Evolutionary conservation across 2,888 invertebrate species (phyloP), one percentile per base, ranked within the genome.

Genomic region (Thumatha senex): DNA sequence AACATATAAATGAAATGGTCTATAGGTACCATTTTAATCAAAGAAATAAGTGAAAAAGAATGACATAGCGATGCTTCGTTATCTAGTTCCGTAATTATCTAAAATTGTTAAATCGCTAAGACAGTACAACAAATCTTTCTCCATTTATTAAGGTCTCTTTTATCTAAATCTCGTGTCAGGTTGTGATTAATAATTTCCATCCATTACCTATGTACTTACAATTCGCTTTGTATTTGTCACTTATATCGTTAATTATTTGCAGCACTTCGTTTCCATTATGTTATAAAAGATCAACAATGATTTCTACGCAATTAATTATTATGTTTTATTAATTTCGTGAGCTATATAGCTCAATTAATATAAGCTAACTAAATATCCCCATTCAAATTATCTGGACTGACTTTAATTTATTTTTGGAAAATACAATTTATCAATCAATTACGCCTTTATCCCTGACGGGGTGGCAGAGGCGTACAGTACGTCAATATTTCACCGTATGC

Each of bases 191-290:
- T 66, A 68, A 56, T 54, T 55, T 55, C 50, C 61, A 66, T 55
- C 58, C 69, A 64, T 66, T 61, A 61, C 65, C 54, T 61, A 56
- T 56, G 54, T 58, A 58, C 54, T 64, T 65, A 65, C 61, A 64
- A 54, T 54, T 58, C 65, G 54, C 68, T 65, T 64, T 61, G 54
- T 65, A 61, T 61, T 64, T 64, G 65, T 65, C 69, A 45, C 58
- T 58, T 55, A 65, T 61, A 55, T 61, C 61, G 61, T 68, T 68
- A 68, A 68, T 65, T 67, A 65, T 68, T 56, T 61, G 48, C 58
- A 58, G 51, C 50, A 44, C 53, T 68, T 58, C 54, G 51, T 67
- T 61, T 64, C 61, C 68, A 64, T 66, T 68, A 68, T 52, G 45
- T 55, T 40, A 42, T 31, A 34, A 34, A 41, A 61, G 53, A 68